Evolutionary conservation across 2,797 vertebrate genomes (phyloP), one percentile per base, ranked within the genome.

Genomic region (Lemur catta): DNA sequence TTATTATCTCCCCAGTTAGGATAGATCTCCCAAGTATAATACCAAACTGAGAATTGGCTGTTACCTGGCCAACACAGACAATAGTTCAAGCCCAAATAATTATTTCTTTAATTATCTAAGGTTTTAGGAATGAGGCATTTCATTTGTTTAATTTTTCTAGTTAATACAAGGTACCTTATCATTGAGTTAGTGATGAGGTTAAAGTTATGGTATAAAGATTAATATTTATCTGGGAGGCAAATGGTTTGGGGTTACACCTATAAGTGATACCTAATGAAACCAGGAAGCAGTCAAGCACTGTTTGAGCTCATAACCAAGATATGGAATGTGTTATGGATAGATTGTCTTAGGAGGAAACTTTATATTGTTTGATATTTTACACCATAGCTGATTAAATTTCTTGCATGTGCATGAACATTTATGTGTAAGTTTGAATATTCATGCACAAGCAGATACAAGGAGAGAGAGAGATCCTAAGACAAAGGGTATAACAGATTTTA

Each of bases 141-240:
- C 7, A 35, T 92, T 94, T 55, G 38, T 92, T 93, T 93, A 84
- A 81, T 91, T 96, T 75, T 89, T 63, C 59, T 90, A 18, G 43
- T 33, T 93, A 80, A 81, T 71, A 59, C 20, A 92, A 71, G 43
- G 7, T 33, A 81, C 20, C 43, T 84, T 67, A n/a, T 90, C 20
- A 79, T 11, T 80, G 57, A 79, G 5, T 74, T 84, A 82, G 43
- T 76, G 75, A 91, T 55, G 52, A 96, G 17, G 65, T 84, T 86
- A 75, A 82, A 93, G 43, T 84, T 69, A 41, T 10, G 1, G 35
- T 72, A 24, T 71, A 57, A 92, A 91, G 59, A 88, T 81, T 87
- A 57, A 63, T 26, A 46, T 14, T 20, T 72, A 52, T 69, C 50
- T 74, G 65, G 50, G 41, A 81, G 88, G 59, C 17, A 84, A 78